Evolutionary conservation across 1,140 invertebrate genomes (phyloP), one percentile per base, ranked within the genome.

Genomic region (Zaprionus tsacasi): DNA sequence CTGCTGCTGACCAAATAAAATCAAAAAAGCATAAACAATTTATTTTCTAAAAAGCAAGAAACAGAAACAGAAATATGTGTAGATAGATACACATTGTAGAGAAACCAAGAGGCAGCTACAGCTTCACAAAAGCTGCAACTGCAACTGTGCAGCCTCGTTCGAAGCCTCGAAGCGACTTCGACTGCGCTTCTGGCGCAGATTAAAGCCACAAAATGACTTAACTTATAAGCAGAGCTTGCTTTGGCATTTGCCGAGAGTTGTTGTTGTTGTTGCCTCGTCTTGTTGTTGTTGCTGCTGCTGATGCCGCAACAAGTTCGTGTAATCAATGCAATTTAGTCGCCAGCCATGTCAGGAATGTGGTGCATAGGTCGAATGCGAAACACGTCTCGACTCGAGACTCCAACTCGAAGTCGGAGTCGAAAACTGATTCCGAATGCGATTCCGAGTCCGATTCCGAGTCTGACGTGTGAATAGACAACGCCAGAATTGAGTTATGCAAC

Each of bases 1-100:
- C 13, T 43, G 40, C 40, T 45, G 40, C 40, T 63, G 61, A 55
- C 35, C 70, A 87, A 87, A 80, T 80, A 82, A 87, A 78, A 82
- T 88, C 79, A 79, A 82, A 88, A 87, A 78, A 77, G 21, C 83
- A 88, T 87, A 78, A 82, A 87, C 81, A 87, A 87, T 89, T 88
- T 88, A 83, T 87, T 86, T 88, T 73, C 50, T 17, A 57, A 57
- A 35, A 57, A 57, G 21, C 58, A 6, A 60, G 33, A 60, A 60
- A 60, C 15, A 50, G 11, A 43, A 60, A 60, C 6, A 60, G n/a
- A 60, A 60, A 58, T 35, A 35, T 38, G 45, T 12, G 21, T 21
- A n/a, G n/a, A n/a, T n/a, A n/a, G n/a, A 48, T 11, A 48, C 7
- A 27, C 25, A 27, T 27, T 27, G 25, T 27, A 30, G 27, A 45